Evolutionary conservation across 2,113 vertebrate species (phyloP).

Genomic region (Caranx melampygus): DNA sequence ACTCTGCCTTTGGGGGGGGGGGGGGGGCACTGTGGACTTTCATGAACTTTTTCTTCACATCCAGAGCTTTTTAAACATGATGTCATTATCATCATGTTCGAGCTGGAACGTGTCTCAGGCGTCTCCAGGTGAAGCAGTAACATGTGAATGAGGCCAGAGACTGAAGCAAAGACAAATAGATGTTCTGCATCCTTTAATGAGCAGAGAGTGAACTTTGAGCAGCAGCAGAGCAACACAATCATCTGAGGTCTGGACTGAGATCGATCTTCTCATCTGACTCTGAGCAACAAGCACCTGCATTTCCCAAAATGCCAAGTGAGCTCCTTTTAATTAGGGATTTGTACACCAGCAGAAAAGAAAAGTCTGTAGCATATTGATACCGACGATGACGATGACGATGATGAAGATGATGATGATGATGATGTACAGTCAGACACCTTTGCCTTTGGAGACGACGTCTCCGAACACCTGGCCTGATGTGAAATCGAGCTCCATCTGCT

Average conservation of each 20-base stretch:
- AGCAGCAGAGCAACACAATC: conserved; percentile 5
- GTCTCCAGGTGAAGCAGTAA: no score
- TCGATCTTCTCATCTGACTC: conserved; percentile 33
- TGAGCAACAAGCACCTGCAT: conserved; percentile 15
- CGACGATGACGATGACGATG: conserved; percentile 7
- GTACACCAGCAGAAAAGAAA: not conserved
- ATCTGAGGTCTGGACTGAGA: not conserved
- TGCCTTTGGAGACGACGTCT: conserved; percentile 1
- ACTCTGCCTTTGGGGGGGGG: not conserved
- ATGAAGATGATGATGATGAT: conserved; percentile 36
- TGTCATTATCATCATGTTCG: no score
- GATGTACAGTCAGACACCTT: conserved; percentile 38
- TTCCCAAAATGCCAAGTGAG: conserved; percentile 51
- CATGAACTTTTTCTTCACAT: not conserved
- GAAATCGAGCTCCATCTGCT: conserved; percentile 59
- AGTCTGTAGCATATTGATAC: not conserved
- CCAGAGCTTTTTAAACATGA: not conserved
- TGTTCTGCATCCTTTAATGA: not conserved
- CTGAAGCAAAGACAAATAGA: not conserved
- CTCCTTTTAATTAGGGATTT: conserved; percentile 52
- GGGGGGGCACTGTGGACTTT: not conserved
- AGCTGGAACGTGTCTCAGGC: no score
- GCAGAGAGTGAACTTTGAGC: not conserved
- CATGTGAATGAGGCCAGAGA: no score
- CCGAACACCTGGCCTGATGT: conserved; percentile 32